Conservation (phyloP, 1,140 invertebrate species). For the Panulirus ornatus region DNA sequence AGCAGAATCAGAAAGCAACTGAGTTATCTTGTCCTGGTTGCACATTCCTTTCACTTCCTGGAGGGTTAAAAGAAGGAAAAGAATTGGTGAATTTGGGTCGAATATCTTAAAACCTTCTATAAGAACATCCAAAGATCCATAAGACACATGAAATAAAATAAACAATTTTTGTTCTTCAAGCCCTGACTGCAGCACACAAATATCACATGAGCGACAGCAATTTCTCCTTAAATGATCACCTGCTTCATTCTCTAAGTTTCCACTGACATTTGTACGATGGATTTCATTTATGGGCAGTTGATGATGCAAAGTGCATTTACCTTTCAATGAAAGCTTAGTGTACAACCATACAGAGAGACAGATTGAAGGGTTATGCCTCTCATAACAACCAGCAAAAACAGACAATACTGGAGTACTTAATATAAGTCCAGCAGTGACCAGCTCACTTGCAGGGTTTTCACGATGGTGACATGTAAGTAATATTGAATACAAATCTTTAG, state of each 20-base stretch:
- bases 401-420: slow-evolving; percentile 41
- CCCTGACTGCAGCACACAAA: slow-evolving; percentile 19
- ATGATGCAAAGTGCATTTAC: slow-evolving; percentile 27
- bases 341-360: slow-evolving; percentile 52
- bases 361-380: neutral
- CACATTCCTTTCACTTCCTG: slow-evolving; percentile 45
- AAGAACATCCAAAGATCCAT: slow-evolving; percentile 42
- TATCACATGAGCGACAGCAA: slow-evolving; percentile 58
- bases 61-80: slow-evolving; percentile 26
- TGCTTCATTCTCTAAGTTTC: slow-evolving; percentile 2
- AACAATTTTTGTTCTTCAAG: slow-evolving; percentile 27
- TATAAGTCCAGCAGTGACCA: slow-evolving; percentile 36
- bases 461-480: slow-evolving; percentile 42
- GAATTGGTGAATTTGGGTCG: slow-evolving; percentile 21
- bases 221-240: neutral
- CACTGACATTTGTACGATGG: neutral
- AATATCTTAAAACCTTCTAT: slow-evolving; percentile 56
- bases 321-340: slow-evolving; percentile 40
- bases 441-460: slow-evolving; percentile 32
- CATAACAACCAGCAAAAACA: slow-evolving; percentile 54
- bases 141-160: slow-evolving; percentile 29
- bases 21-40: slow-evolving; percentile 23
- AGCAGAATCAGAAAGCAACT: slow-evolving; percentile 25
- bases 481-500: slow-evolving; percentile 52
- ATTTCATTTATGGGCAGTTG: slow-evolving; percentile 12